A percentile compares a stretch with the other conserved stretches of the same genome.
These are phyloP conservation scores for Orchesellides sinensis DNA, from an alignment of 2,888 invertebrate species.

Conservation along the genomic window DNA sequence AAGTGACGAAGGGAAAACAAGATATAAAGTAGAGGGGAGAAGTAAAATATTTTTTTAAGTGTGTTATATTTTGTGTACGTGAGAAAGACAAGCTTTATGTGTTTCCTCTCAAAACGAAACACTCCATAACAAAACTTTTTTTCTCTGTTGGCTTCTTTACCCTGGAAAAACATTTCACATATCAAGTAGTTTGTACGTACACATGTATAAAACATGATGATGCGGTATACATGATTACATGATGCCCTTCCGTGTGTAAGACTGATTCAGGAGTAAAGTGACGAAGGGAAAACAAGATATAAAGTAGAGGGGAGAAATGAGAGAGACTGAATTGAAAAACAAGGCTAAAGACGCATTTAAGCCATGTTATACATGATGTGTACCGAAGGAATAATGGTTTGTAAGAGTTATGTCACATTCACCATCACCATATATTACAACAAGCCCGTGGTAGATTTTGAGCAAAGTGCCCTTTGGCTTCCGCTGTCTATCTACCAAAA, in stretches of 20 bases:
- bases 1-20: too few relatives aligned
- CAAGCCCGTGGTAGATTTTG: slow-evolving; percentile 19
- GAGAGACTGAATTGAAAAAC: too few relatives aligned
- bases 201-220: too few relatives aligned
- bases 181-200: too few relatives aligned
- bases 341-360: too few relatives aligned
- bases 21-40: slow-evolving; percentile 4
- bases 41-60: slow-evolving; percentile 44
- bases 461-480: slow-evolving; percentile 44
- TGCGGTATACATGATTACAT: too few relatives aligned
- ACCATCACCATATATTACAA: neutral
- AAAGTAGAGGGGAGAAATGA: slow-evolving; percentile 18
- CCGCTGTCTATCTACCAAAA: slow-evolving; percentile 10
- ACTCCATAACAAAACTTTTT: too few relatives aligned
- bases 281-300: neutral
- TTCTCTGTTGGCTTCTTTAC: too few relatives aligned
- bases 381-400: slow-evolving; percentile 22
- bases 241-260: too few relatives aligned
- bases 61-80: slow-evolving; percentile 46
- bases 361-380: slow-evolving; percentile 9
- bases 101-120: slow-evolving; percentile 12
- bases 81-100: slow-evolving; percentile 15
- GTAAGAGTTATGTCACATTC: neutral
- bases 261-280: neutral
- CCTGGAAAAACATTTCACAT: too few relatives aligned